Evolutionary conservation across 2,113 vertebrate species (phyloP).

Genomic region (Engraulis encrasicolus): DNA sequence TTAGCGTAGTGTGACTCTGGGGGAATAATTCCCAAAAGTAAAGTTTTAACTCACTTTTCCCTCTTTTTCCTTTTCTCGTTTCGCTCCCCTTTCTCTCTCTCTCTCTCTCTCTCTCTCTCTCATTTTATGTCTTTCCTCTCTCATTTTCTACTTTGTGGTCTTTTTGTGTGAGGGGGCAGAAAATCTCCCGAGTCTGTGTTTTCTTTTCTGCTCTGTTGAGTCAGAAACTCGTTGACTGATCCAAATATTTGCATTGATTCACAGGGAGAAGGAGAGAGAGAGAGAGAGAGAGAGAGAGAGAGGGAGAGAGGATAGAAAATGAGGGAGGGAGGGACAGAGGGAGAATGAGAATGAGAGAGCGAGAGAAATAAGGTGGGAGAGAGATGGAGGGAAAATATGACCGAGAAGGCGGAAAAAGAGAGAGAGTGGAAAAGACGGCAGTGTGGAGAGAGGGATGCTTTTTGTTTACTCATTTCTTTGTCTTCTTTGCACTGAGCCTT

Average conservation of each 20-base stretch:
- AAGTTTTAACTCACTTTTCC: neutral
- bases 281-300: neutral
- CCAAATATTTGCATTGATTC: slow-evolving; percentile 42
- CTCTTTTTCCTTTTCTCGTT: slow-evolving; percentile 1
- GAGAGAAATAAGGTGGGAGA: neutral
- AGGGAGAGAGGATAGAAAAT: neutral
- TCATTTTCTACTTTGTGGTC: slow-evolving; percentile 21
- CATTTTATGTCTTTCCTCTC: neutral
- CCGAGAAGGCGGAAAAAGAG: neutral
- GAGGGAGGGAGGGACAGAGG: neutral
- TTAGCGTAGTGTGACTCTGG: neutral
- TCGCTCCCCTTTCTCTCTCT: neutral
- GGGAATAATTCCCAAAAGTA: neutral
- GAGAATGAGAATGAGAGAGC: neutral
- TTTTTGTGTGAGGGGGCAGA: slow-evolving; percentile 24
- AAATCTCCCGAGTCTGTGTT: slow-evolving; percentile 17
- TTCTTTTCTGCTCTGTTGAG: slow-evolving; percentile 42
- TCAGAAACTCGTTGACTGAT: slow-evolving; percentile 38
- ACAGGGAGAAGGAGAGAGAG: slow-evolving; percentile 20
- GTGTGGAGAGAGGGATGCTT: neutral
- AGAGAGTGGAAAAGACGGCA: neutral
- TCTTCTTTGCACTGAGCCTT: slow-evolving; percentile 27
- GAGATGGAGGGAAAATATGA: neutral
- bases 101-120: too few relatives aligned
- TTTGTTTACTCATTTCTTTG: slow-evolving; percentile 47